phyloP scores from a whole-genome alignment of 2,888 invertebrate genomes.

The Altica lythri region DNA sequence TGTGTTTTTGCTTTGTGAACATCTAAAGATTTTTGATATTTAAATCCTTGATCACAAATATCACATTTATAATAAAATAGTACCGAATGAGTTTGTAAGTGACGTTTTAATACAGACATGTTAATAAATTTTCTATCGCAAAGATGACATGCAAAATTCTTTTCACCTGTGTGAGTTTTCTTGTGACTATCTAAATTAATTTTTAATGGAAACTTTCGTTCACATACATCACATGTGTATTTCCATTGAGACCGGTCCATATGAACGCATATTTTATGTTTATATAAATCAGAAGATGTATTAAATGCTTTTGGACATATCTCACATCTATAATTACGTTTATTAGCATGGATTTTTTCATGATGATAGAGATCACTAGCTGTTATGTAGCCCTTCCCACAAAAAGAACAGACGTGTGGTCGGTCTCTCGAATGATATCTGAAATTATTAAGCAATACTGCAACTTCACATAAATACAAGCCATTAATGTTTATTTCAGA shows the following conservation, averaged over 20 bases:
- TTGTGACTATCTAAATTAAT: constrained; percentile 50
- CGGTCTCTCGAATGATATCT: constrained; percentile 47
- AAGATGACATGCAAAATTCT: constrained; percentile 50
- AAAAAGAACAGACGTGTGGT: constrained; percentile 50
- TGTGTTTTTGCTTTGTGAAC: constrained; percentile 62
- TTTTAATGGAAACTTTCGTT: constrained; percentile 49
- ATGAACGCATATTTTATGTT: constrained; percentile 52
- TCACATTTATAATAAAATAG: constrained; percentile 54
- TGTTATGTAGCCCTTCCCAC: constrained; percentile 57
- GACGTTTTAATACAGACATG: constrained; percentile 46
- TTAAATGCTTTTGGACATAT: constrained; percentile 53
- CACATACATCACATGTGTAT: constrained; percentile 48
- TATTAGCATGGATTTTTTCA: constrained; percentile 53
- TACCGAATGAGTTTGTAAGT: constrained; percentile 50
- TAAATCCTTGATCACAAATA: constrained; percentile 61
- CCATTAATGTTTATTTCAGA: too few relatives aligned
- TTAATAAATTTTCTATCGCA: constrained; percentile 50
- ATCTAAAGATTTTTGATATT: constrained; percentile 58
- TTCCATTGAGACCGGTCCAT: constrained; percentile 49
- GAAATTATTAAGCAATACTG: constrained; percentile 5
- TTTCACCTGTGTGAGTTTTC: constrained; percentile 51
- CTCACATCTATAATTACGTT: constrained; percentile 49
- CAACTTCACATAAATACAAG: neutral
- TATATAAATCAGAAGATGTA: constrained; percentile 51
- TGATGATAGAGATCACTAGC: constrained; percentile 52